A percentile compares a stretch with the other conserved stretches of the same genome.
These are phyloP conservation scores for Sialis fuliginosa DNA, from an alignment of 2,888 invertebrate genomes.

Conservation along the genomic window DNA sequence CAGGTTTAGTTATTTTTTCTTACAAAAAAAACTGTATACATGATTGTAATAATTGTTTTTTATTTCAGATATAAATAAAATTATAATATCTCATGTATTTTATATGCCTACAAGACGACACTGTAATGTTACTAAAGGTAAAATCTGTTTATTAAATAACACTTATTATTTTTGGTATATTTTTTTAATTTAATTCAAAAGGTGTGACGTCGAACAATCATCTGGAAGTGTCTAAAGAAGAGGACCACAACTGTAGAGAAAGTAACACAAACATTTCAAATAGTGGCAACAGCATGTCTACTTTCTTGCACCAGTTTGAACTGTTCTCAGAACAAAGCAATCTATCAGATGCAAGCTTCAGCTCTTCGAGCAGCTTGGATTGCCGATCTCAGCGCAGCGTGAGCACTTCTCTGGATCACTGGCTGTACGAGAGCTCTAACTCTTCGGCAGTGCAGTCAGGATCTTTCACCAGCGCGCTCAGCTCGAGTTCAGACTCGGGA, in stretches of 20 bases:
- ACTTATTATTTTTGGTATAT: too few relatives aligned
- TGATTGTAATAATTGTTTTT: background rate
- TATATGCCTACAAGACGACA: background rate
- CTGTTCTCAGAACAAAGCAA: too few relatives aligned
- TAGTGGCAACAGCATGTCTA: too few relatives aligned
- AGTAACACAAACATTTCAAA: too few relatives aligned
- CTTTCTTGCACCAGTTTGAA: too few relatives aligned
- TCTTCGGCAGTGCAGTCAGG: constrained; percentile 5
- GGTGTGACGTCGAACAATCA: too few relatives aligned
- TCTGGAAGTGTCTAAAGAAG: too few relatives aligned
- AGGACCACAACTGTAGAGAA: too few relatives aligned
- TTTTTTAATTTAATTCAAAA: too few relatives aligned
- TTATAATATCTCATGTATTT: background rate
- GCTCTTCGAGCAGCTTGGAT: constrained; percentile 1
- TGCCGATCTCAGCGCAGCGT: constrained; percentile 33
- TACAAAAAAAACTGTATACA: background rate
- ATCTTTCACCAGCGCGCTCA: background rate
- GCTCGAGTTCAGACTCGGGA: constrained; percentile 8
- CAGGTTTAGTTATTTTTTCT: background rate
- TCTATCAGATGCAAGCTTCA: background rate
- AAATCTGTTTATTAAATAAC: too few relatives aligned
- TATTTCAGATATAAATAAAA: background rate
- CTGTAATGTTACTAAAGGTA: background rate
- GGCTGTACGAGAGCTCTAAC: constrained; percentile 16
- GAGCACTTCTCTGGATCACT: constrained; percentile 32